Conservation (phyloP, 2,888 invertebrate genomes). For the Scaptomyza flava region DNA sequence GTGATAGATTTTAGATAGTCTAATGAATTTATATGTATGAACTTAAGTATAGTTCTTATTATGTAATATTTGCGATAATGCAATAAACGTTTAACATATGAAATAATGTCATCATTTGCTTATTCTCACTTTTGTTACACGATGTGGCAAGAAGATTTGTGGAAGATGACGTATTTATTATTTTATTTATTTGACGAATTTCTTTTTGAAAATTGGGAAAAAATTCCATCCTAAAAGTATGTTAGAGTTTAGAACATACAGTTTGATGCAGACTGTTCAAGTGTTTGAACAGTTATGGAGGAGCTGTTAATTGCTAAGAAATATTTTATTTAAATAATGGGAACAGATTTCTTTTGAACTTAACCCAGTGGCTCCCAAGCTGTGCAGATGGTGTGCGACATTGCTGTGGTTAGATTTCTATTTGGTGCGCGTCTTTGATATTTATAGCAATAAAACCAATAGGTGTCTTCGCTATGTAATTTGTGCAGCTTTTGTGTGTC, state of each 20-base stretch:
- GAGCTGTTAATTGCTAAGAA: too few species aligned
- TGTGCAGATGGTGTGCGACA: background rate
- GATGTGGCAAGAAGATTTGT: too few species aligned
- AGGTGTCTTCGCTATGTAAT: background rate
- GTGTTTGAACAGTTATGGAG: too few species aligned
- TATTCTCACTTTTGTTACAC: background rate
- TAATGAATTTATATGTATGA: constrained; percentile 51
- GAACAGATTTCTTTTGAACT: background rate
- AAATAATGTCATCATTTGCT: background rate
- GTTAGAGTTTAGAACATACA: background rate
- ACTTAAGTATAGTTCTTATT: constrained; percentile 25
- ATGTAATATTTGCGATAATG: constrained; percentile 18
- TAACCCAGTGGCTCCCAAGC: background rate
- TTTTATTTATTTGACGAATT: too few species aligned
- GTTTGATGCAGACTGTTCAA: background rate
- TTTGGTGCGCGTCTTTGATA: background rate
- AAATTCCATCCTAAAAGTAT: too few species aligned
- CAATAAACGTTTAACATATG: constrained; percentile 9
- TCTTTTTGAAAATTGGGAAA: too few species aligned
- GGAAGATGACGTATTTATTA: too few species aligned
- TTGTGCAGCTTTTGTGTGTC: background rate
- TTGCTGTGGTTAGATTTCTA: background rate
- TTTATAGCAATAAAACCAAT: background rate
- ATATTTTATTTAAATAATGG: background rate
- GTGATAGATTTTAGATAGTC: constrained; percentile 80